Conservation (phyloP, 2,888 invertebrate species). For the Eupithecia pulchellata region DNA sequence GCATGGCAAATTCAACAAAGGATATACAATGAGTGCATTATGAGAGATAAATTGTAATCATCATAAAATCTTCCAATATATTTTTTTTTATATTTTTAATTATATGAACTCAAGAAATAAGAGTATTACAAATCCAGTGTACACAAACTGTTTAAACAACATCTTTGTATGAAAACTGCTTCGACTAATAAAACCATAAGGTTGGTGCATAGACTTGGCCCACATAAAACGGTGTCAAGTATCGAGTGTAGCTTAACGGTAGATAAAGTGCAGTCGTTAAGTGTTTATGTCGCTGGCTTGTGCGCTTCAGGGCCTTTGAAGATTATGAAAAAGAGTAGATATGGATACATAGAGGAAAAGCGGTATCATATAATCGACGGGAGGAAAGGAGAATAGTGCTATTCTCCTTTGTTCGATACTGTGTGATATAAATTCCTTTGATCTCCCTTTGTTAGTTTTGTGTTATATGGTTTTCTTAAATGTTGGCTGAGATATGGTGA, state of each 20-base stretch:
- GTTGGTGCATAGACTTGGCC: constrained; percentile 49
- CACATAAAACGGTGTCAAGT: constrained; percentile 43
- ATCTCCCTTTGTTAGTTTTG: background rate
- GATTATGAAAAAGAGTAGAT: constrained; percentile 1
- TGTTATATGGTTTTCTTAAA: background rate
- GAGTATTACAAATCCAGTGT: too few relatives aligned
- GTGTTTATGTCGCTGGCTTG: constrained; percentile 23
- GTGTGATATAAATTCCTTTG: background rate
- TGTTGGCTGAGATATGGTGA: too few relatives aligned
- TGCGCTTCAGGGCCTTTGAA: constrained; percentile 3
- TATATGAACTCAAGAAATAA: too few relatives aligned
- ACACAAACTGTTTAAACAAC: background rate
- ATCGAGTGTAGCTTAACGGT: constrained; percentile 44
- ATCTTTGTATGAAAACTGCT: constrained; percentile 12
- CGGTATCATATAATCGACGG: background rate
- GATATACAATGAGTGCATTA: too few relatives aligned
- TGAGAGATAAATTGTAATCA: too few relatives aligned
- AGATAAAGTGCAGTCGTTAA: constrained; percentile 36
- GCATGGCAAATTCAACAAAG: too few relatives aligned
- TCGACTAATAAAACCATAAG: constrained; percentile 45
- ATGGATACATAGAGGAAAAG: background rate
- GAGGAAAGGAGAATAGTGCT: background rate
- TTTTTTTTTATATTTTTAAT: too few relatives aligned
- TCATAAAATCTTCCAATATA: too few relatives aligned
- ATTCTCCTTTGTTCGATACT: background rate